Evolutionary conservation across 2,113 vertebrate genomes (phyloP).

Genomic region (Oreochromis spilurus): DNA sequence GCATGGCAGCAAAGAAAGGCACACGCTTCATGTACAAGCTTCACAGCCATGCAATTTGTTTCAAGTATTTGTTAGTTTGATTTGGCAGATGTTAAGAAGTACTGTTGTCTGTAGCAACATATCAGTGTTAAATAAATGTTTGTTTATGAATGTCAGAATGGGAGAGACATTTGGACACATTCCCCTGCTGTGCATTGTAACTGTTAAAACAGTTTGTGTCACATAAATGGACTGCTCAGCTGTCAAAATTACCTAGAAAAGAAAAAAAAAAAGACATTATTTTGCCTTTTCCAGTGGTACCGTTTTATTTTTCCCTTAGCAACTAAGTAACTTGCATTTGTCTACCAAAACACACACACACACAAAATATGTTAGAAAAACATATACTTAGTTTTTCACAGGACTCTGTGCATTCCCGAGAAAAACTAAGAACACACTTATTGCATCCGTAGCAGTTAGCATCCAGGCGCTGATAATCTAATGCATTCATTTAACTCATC

Average conservation of each 20-base stretch:
- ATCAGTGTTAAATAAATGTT: background rate
- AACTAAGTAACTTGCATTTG: fast-evolving
- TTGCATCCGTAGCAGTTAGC: background rate
- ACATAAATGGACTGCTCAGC: background rate
- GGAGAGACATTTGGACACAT: background rate
- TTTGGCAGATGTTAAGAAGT: background rate
- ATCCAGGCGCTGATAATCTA: background rate
- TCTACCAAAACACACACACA: background rate
- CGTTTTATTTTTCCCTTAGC: background rate
- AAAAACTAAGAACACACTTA: background rate
- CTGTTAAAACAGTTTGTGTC: background rate
- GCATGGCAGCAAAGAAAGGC: background rate
- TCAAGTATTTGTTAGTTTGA: background rate
- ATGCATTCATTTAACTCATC: background rate
- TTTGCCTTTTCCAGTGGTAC: background rate
- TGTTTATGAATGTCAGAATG: background rate
- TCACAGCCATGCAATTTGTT: background rate
- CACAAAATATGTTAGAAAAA: background rate
- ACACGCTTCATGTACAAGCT: background rate
- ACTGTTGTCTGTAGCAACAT: background rate
- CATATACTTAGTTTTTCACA: background rate
- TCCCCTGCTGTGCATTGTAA: background rate
- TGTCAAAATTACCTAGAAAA: background rate
- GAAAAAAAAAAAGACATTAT: background rate
- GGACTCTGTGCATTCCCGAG: fast-evolving